Percentiles rank a stretch among this genome's conserved stretches.
Conservation (phyloP, 2,888 invertebrate species). For the Leptothorax acervorum region DNA sequence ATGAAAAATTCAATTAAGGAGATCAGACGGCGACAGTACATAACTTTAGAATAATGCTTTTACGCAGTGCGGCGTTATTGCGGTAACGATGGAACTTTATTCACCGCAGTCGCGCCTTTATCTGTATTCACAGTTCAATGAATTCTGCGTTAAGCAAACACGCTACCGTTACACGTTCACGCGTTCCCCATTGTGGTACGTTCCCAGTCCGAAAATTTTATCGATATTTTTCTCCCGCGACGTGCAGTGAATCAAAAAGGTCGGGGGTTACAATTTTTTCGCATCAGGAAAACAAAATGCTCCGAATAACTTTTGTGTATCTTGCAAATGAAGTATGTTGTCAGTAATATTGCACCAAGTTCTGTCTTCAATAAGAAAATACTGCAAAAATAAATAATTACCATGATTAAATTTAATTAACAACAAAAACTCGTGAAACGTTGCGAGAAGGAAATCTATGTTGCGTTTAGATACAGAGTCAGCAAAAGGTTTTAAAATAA, state of each 20-base stretch:
- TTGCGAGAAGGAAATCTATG: neutral
- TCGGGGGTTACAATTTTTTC: neutral
- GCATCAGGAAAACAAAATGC: neutral
- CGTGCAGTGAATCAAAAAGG: conserved; percentile 52
- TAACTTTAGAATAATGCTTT: conserved; percentile 13
- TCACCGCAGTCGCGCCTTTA: conserved; percentile 44
- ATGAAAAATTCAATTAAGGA: conserved; percentile 37
- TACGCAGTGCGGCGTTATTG: conserved; percentile 25
- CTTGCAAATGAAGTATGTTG: neutral
- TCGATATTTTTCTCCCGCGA: conserved; percentile 52
- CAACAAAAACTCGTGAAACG: neutral
- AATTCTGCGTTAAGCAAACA: conserved; percentile 60
- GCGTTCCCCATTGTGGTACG: conserved; percentile 47
- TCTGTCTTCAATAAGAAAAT: neutral
- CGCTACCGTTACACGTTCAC: conserved; percentile 47
- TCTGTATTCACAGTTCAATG: conserved; percentile 54
- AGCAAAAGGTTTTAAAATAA: neutral
- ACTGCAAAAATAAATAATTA: neutral
- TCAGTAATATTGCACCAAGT: neutral
- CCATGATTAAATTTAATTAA: neutral
- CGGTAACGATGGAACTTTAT: conserved; percentile 43
- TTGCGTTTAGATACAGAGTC: neutral
- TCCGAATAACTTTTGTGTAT: conserved; percentile 1
- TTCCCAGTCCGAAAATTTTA: conserved; percentile 46
- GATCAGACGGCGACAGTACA: neutral